A percentile compares a stretch with the other conserved stretches of the same genome.
Evolutionary conservation across 2,113 vertebrate genomes (phyloP).

Genomic region (Cygnus atratus): DNA sequence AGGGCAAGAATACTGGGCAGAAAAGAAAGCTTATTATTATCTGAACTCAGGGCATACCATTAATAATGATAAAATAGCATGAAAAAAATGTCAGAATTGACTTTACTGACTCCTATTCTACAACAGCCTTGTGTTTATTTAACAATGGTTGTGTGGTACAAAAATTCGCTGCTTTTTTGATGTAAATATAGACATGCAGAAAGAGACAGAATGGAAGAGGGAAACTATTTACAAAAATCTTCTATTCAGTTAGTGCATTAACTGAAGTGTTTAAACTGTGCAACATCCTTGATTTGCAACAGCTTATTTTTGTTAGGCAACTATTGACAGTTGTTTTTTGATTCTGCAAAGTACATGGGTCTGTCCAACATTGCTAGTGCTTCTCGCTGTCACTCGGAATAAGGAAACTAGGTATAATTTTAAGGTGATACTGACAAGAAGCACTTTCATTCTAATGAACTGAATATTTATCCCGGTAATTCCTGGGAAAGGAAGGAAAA

Average conservation of each 20-base stretch:
- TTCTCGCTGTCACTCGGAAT: not conserved
- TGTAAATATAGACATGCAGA: not conserved
- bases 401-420: not conserved
- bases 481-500: not conserved
- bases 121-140: not conserved
- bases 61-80: not conserved
- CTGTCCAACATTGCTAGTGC: not conserved
- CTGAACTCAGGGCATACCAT: not conserved
- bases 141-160: not conserved
- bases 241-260: not conserved
- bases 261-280: not conserved
- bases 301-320: not conserved
- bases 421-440: not conserved
- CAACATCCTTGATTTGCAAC: not conserved
- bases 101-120: not conserved
- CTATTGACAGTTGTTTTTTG: not conserved
- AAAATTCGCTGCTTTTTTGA: not conserved
- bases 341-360: not conserved
- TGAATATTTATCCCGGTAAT: not conserved
- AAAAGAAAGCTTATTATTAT: not conserved
- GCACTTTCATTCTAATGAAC: not conserved
- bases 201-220: not conserved
- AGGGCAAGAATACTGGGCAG: not conserved
- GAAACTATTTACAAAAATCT: not conserved
- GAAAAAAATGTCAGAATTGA: not conserved